Percentiles rank a stretch among this genome's conserved stretches.
Conservation (phyloP, 2,888 invertebrate species). For the Nyleta sp. region DNA sequence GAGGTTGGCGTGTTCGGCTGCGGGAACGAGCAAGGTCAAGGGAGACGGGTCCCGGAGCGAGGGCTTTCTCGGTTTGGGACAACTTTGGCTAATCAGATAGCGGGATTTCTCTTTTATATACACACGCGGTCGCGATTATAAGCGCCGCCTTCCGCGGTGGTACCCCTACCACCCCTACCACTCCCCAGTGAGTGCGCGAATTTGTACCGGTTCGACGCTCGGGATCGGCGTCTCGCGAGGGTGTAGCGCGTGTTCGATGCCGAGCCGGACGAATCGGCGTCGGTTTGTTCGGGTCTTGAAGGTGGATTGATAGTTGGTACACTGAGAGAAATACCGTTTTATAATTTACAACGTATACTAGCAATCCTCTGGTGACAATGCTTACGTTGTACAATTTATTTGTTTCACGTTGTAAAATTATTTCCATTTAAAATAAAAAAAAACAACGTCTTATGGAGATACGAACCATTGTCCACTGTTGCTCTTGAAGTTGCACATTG, state of each 20-base stretch:
- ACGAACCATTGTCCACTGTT: no score
- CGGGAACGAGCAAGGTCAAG: conserved; percentile 22
- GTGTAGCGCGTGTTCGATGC: neutral
- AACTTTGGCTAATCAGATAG: conserved; percentile 78
- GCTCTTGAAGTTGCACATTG: no score
- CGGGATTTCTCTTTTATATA: conserved; percentile 80
- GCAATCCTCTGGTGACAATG: no score
- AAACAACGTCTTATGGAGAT: no score
- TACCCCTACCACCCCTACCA: conserved; percentile 51
- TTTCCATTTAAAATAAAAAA: no score
- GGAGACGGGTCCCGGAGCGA: conserved; percentile 15
- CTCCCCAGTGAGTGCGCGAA: conserved; percentile 33
- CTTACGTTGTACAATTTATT: no score
- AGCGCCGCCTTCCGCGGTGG: conserved; percentile 72
- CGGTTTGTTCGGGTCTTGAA: no score
- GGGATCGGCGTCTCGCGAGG: neutral
- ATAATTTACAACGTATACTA: no score
- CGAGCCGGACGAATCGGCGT: no score
- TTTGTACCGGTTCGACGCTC: conserved; percentile 13
- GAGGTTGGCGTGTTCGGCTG: neutral
- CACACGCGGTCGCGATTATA: conserved; percentile 67
- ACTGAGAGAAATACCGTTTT: no score
- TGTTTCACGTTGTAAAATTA: no score
- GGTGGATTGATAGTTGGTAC: no score
- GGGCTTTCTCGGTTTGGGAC: conserved; percentile 67